These are phyloP conservation scores for Euproctis similis DNA, from an alignment of 2,888 invertebrate genomes.

Conservation along the genomic window DNA sequence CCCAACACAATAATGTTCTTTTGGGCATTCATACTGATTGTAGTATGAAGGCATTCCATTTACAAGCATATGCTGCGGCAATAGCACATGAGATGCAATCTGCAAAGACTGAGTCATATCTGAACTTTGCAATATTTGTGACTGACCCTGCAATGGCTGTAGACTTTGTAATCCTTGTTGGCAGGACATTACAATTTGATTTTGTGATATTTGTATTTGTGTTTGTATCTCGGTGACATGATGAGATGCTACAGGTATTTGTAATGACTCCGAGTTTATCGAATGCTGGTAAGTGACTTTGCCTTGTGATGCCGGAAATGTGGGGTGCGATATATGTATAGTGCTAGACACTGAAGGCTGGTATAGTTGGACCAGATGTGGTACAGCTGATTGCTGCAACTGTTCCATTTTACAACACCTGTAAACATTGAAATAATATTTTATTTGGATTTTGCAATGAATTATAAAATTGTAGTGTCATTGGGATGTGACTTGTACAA, in stretches of 20 bases:
- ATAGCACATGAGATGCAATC: slow-evolving; percentile 52
- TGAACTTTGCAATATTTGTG: slow-evolving; percentile 37
- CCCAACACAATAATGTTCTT: slow-evolving; percentile 31
- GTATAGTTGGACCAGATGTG: slow-evolving; percentile 58
- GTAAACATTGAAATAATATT: no score
- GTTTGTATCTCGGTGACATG: slow-evolving; percentile 33
- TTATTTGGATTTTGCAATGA: no score
- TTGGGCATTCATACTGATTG: slow-evolving; percentile 50
- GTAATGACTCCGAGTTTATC: slow-evolving; percentile 43
- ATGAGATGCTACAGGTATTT: slow-evolving; percentile 43
- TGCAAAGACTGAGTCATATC: slow-evolving; percentile 49
- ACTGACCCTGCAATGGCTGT: slow-evolving; percentile 31
- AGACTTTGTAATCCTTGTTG: slow-evolving; percentile 51
- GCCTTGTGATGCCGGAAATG: slow-evolving; percentile 42
- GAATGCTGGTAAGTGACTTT: slow-evolving; percentile 55
- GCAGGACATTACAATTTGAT: slow-evolving; percentile 57
- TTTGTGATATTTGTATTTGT: slow-evolving; percentile 44
- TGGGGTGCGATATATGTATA: slow-evolving; percentile 48
- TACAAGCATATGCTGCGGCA: slow-evolving; percentile 55
- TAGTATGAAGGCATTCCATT: slow-evolving; percentile 49
- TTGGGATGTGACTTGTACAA: no score
- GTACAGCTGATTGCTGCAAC: slow-evolving; percentile 36
- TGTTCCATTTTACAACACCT: slow-evolving; percentile 63
- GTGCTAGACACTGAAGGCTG: slow-evolving; percentile 36
- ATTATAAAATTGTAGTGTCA: no score